Evolutionary conservation across 2,888 invertebrate genomes (phyloP).

Genomic region (Muschampia plurimacula): DNA sequence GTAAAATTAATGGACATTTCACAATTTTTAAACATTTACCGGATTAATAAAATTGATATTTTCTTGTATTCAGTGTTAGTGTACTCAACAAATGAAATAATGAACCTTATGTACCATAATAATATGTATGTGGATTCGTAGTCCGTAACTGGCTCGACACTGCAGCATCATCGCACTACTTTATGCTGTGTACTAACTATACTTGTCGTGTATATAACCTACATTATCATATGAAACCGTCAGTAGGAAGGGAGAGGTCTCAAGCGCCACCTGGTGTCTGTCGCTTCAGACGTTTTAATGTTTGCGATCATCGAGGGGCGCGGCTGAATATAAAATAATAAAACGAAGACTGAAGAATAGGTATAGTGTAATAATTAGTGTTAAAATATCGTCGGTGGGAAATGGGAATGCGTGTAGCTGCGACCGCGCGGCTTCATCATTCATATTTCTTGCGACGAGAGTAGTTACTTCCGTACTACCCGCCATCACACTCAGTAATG

Average conservation of each 20-base stretch:
- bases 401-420: constrained; percentile 46
- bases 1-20: constrained; percentile 28
- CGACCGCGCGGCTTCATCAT: constrained; percentile 30
- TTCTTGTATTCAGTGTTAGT: constrained; percentile 28
- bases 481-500: constrained; percentile 35
- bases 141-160: constrained; percentile 10
- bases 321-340: constrained; percentile 75
- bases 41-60: constrained; percentile 54
- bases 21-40: constrained; percentile 54
- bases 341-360: constrained; percentile 84
- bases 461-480: constrained; percentile 50
- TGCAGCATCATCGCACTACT: constrained; percentile 10
- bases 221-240: constrained; percentile 32
- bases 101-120: neutral
- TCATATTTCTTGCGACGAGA: constrained; percentile 14
- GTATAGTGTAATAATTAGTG: constrained; percentile 81
- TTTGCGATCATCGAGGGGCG: constrained; percentile 37
- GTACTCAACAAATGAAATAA: constrained; percentile 14
- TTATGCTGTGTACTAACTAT: constrained; percentile 27
- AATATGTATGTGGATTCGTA: constrained; percentile 11
- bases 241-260: constrained; percentile 43
- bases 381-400: constrained; percentile 65
- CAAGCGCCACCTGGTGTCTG: constrained; percentile 42
- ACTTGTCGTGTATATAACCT: constrained; percentile 32
- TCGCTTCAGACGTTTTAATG: constrained; percentile 42